These are phyloP conservation scores for Eufriesea mexicana DNA, from an alignment of 1,140 invertebrate species.

Conservation along the genomic window DNA sequence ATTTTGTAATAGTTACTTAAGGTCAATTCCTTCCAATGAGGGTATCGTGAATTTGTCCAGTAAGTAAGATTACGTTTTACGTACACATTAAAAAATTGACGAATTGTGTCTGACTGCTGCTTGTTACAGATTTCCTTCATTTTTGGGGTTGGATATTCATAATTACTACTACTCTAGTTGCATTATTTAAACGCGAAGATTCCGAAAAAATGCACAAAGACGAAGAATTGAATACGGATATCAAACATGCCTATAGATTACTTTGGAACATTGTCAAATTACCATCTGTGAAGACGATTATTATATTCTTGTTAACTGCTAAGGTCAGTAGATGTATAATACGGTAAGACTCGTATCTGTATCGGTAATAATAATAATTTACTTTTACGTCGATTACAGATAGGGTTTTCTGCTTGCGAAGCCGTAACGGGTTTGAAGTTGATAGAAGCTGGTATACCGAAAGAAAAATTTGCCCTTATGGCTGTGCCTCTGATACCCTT, in stretches of 20 bases:
- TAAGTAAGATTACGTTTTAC: slow-evolving; percentile 68
- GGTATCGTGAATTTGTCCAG: slow-evolving; percentile 94
- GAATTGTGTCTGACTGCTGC: neutral
- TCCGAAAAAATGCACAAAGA: slow-evolving; percentile 78
- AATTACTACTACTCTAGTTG: slow-evolving; percentile 94
- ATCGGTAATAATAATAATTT: slow-evolving; percentile 2
- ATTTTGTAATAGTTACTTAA: slow-evolving; percentile 97
- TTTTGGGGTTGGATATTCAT: slow-evolving; percentile 98
- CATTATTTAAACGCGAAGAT: slow-evolving; percentile 94
- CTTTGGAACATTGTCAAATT: slow-evolving; percentile 93
- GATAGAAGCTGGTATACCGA: slow-evolving; percentile 96
- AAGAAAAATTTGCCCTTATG: slow-evolving; percentile 96
- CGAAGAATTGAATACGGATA: slow-evolving; percentile 84
- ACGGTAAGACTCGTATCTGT: neutral
- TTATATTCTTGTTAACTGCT: slow-evolving; percentile 92
- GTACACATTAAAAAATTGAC: too few species aligned
- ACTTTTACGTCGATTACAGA: slow-evolving; percentile 81
- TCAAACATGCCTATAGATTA: slow-evolving; percentile 92
- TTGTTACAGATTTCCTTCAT: slow-evolving; percentile 91
- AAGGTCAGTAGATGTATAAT: slow-evolving; percentile 86
- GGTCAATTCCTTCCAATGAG: slow-evolving; percentile 86
- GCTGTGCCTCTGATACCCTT: slow-evolving; percentile 96
- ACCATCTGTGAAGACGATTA: slow-evolving; percentile 89
- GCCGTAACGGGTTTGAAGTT: slow-evolving; percentile 96
- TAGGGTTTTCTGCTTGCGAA: slow-evolving; percentile 98